phyloP scores from a whole-genome alignment of 23 tunicate species.

The Botrylloides violaceus region DNA sequence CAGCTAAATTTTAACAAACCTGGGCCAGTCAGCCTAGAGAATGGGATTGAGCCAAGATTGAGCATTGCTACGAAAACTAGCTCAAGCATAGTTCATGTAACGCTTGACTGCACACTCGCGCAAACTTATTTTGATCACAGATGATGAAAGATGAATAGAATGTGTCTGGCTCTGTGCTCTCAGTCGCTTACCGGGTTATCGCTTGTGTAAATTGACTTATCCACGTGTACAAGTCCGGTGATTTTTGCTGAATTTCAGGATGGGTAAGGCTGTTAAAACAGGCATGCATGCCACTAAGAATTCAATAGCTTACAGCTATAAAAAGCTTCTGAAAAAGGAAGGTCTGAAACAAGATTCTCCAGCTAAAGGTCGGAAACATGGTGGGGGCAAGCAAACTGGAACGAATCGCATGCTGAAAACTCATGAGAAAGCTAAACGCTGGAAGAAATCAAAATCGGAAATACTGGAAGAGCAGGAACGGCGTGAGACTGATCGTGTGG shows the following conservation, averaged over 20 bases:
- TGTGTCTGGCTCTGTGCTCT: too few relatives aligned
- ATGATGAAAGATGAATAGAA: too few relatives aligned
- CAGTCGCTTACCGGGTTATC: not conserved
- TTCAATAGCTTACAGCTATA: not conserved
- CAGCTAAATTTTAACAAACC: too few relatives aligned
- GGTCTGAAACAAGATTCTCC: not conserved
- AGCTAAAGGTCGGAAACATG: not conserved
- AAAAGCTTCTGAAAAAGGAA: conserved; percentile 19
- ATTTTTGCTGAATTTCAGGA: not conserved
- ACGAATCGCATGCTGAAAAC: conserved; percentile 9
- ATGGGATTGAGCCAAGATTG: too few relatives aligned
- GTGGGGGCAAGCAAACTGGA: not conserved
- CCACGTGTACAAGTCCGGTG: not conserved
- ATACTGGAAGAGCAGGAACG: conserved; percentile 10
- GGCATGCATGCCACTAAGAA: not conserved
- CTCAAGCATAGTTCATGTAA: too few relatives aligned
- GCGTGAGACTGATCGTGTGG: conserved; percentile 9
- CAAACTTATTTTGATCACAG: too few relatives aligned
- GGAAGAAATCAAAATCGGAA: not conserved
- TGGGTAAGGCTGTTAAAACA: not conserved
- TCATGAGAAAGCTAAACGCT: not conserved
- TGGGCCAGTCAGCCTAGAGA: too few relatives aligned
- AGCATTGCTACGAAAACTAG: too few relatives aligned
- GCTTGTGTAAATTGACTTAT: not conserved
- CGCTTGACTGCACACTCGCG: not conserved